Evolutionary conservation across 1,140 invertebrate species (phyloP), one percentile per base, ranked within the genome.

Genomic region (Protaetia brevitarsis): DNA sequence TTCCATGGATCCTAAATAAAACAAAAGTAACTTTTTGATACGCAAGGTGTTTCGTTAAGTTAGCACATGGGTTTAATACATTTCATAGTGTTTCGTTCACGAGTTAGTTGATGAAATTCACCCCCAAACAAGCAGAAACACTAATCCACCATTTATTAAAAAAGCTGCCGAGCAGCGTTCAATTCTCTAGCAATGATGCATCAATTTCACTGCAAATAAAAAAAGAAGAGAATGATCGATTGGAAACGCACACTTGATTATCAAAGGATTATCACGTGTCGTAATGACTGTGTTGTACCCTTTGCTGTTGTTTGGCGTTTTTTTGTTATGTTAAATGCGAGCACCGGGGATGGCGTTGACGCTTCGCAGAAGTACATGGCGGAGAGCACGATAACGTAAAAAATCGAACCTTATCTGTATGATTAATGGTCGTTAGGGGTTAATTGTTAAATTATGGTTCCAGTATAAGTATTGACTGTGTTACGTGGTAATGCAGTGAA

Each of bases 191-290:
- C 70, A 72, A 75, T 75, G 76, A 77, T 74, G 71, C 74, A 73
- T 76, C 76, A 76, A 72, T 74, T 76, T 77, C 66, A 70, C 66
- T 68, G 59, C 61, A 73, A 74, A 74, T 71, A 74, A 75, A 77
- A 76, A 76, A 74, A 76, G 76, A 77, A 74, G 75, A 77, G 74
- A 76, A 74, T 77, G 76, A 77, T 77, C 71, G 76, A 77, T 77
- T 75, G 73, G 74, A 64, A 71, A 75, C 72, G 76, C 72, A 64
- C 69, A 74, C 76, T 77, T 68, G 74, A 77, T 76, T 74, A 75
- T 70, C 71, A 77, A 77, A 77, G 76, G 76, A 76, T 77, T 77
- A 77, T 72, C 69, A 65, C 57, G 36, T 66, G 51, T 45, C 51
- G 57, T 64, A 73, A 69, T 65, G 61, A 64, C 21, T 66, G 63